phyloP scores from a whole-genome alignment of 1,140 invertebrate species.

The Vanessa tameamea region DNA sequence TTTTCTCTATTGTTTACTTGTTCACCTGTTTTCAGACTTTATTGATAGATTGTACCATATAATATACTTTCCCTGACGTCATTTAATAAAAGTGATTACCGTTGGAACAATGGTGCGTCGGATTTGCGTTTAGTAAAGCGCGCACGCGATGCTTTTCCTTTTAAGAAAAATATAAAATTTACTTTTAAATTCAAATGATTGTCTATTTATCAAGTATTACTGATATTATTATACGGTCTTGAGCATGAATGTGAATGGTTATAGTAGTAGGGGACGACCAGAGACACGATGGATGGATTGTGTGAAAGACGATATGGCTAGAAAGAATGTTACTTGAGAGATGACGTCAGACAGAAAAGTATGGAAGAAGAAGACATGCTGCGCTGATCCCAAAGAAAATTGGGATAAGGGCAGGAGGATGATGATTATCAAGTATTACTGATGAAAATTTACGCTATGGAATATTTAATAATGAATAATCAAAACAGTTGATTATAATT shows the following conservation, averaged over 20 bases:
- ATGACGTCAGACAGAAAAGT: too few relatives aligned
- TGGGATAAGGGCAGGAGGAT: too few relatives aligned
- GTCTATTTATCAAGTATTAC: background rate
- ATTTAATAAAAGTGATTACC: slow-evolving; percentile 45
- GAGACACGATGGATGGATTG: too few relatives aligned
- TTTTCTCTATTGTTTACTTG: background rate
- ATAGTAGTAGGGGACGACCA: too few relatives aligned
- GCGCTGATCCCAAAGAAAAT: too few relatives aligned
- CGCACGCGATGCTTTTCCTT: slow-evolving; percentile 40
- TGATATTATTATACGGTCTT: too few relatives aligned
- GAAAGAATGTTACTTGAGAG: too few relatives aligned
- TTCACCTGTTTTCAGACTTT: slow-evolving; percentile 1
- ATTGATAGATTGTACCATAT: slow-evolving; percentile 27
- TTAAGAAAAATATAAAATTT: slow-evolving; percentile 14
- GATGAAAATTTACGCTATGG: too few relatives aligned
- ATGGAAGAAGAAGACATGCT: too few relatives aligned
- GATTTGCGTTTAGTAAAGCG: slow-evolving; percentile 37
- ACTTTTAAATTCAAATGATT: background rate
- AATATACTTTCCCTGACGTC: slow-evolving; percentile 54
- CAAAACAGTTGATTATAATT: background rate
- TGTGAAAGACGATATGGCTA: too few relatives aligned
- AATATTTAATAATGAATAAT: background rate
- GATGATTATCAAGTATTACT: background rate
- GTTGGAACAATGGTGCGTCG: slow-evolving; percentile 50
- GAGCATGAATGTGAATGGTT: too few relatives aligned